Conservation (phyloP, 2,113 vertebrate species). For the Vulpes vulpes region DNA sequence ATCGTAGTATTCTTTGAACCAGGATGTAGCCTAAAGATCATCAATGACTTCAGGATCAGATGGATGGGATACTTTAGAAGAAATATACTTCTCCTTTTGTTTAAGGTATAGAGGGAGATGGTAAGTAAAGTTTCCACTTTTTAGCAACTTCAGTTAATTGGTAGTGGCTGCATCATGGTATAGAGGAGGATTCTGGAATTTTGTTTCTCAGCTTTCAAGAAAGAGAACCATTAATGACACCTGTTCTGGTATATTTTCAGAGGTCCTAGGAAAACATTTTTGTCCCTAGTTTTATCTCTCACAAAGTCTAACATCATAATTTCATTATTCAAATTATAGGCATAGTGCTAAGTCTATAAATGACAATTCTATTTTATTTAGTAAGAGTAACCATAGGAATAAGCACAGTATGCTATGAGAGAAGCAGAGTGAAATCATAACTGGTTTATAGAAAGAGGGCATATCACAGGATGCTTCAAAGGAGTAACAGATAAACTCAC, state of each 20-base stretch:
- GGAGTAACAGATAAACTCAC: not conserved
- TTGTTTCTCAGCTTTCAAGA: not conserved
- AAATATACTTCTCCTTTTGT: not conserved
- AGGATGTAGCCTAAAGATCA: not conserved
- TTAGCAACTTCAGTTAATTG: not conserved
- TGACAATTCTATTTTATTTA: not conserved
- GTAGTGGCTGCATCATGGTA: not conserved
- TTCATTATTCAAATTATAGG: constrained; percentile 16
- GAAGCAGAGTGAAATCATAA: not conserved
- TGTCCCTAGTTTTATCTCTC: not conserved
- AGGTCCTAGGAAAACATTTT: not conserved
- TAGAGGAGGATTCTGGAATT: not conserved
- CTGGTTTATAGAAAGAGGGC: not conserved
- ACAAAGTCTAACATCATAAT: not conserved
- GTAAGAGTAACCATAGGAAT: not conserved
- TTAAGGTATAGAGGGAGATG: not conserved
- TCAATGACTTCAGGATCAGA: not conserved
- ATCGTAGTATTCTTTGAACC: not conserved
- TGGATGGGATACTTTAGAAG: not conserved
- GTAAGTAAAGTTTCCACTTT: not conserved
- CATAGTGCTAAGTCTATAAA: not conserved
- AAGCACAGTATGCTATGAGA: not conserved
- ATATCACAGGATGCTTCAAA: not conserved
- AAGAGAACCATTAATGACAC: not conserved
- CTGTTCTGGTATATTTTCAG: not conserved